Percentiles rank a stretch among this genome's conserved stretches.
Evolutionary conservation across 2,797 vertebrate species (phyloP).

Genomic region (Balearica regulorum): DNA sequence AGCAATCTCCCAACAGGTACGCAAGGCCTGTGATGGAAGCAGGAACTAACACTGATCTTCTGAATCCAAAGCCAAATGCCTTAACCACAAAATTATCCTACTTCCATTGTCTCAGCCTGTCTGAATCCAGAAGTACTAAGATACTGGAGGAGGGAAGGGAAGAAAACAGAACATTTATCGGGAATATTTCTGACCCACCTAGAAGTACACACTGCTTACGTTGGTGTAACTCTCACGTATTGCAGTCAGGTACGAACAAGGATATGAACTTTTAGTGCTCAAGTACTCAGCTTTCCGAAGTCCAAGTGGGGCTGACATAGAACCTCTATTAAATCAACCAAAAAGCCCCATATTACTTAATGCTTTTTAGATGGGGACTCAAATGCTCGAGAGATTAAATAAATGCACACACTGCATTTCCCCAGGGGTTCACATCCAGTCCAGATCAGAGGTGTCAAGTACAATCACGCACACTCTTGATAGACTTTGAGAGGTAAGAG

Average conservation of each 20-base stretch:
- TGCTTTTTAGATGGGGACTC: background rate
- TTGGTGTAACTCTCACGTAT: background rate
- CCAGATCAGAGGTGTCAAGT: background rate
- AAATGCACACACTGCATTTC: background rate
- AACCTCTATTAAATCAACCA: background rate
- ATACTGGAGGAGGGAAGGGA: background rate
- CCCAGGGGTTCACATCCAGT: background rate
- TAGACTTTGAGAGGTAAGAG: background rate
- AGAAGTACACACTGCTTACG: background rate
- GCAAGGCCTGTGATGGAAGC: background rate
- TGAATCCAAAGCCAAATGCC: background rate
- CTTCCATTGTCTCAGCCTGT: background rate
- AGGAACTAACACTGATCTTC: background rate
- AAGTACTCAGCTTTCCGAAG: background rate
- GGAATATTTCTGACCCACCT: background rate
- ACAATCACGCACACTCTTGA: fast-evolving
- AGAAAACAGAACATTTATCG: background rate
- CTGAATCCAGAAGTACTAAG: background rate
- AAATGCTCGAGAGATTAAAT: background rate
- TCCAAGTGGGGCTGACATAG: background rate
- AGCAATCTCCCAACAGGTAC: background rate
- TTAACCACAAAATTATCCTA: background rate
- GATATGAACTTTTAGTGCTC: background rate
- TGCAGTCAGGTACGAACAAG: background rate
- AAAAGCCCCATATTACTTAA: background rate